These are phyloP conservation scores for Erythrocercus mccallii DNA, from an alignment of 2,113 vertebrate species.

Conservation along the genomic window DNA sequence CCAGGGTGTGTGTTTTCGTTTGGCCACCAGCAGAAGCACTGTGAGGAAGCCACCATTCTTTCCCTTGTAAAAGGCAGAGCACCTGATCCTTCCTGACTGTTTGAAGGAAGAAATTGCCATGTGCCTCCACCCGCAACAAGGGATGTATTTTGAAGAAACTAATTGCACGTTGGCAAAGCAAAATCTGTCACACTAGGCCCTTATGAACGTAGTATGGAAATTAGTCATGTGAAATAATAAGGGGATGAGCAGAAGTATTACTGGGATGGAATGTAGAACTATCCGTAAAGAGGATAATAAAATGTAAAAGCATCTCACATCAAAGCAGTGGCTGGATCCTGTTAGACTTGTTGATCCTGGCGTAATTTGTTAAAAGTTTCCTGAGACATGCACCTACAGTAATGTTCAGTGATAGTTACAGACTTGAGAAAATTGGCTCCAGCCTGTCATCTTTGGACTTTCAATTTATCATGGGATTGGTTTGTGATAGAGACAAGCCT, in stretches of 20 bases:
- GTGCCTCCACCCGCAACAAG: not conserved
- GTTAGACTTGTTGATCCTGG: conserved; percentile 45
- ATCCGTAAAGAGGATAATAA: conserved; percentile 21
- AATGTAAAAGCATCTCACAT: conserved; percentile 37
- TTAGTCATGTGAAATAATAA: conserved; percentile 41
- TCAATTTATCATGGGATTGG: not conserved
- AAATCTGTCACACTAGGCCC: not conserved
- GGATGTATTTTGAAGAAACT: not conserved
- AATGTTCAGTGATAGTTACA: not conserved
- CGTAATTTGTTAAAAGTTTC: conserved; percentile 32
- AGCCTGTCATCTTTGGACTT: not conserved
- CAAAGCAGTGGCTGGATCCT: conserved; percentile 44
- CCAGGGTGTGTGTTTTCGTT: not conserved
- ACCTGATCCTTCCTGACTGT: not conserved
- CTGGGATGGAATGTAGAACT: conserved; percentile 15
- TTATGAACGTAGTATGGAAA: not conserved
- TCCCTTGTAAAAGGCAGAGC: not conserved
- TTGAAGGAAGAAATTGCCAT: not conserved
- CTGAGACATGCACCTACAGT: not conserved
- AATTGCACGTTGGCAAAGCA: not conserved
- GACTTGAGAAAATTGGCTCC: not conserved
- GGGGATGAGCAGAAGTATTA: conserved; percentile 20
- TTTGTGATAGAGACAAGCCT: not conserved
- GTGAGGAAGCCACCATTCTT: not conserved
- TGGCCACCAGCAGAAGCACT: not conserved